Percentiles rank a stretch among this genome's conserved stretches.
phyloP scores from a whole-genome alignment of 2,888 invertebrate species.

The Patella caerulea region DNA sequence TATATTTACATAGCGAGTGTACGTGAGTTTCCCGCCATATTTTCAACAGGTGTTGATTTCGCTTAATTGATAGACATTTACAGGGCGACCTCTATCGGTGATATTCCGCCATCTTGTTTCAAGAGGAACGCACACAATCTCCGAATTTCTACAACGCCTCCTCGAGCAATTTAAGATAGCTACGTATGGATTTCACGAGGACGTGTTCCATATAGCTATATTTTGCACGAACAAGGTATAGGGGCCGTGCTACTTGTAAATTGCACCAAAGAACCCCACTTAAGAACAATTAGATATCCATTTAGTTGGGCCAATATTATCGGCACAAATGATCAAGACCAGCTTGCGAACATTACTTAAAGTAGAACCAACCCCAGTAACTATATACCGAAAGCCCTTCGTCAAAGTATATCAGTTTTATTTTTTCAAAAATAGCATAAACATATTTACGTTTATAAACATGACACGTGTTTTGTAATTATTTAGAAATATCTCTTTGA shows the following conservation, averaged over 20 bases:
- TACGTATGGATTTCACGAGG: not conserved
- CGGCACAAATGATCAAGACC: not conserved
- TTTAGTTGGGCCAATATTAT: constrained; percentile 3
- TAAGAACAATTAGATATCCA: not conserved
- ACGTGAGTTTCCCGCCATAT: constrained; percentile 1
- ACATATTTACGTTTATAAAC: too few relatives aligned
- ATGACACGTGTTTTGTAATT: too few relatives aligned
- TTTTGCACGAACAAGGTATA: not conserved
- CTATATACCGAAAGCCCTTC: too few relatives aligned
- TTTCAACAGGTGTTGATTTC: constrained; percentile 1
- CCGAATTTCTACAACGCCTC: not conserved
- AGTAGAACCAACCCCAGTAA: not conserved
- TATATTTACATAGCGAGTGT: not conserved
- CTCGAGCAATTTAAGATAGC: not conserved
- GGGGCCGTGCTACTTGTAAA: not conserved
- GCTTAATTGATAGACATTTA: constrained; percentile 7
- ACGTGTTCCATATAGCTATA: not conserved
- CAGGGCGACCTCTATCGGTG: not conserved
- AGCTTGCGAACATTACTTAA: not conserved
- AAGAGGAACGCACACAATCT: constrained; percentile 12
- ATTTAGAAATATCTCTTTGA: too few relatives aligned
- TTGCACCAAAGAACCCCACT: constrained; percentile 7
- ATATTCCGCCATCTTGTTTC: constrained; percentile 10
- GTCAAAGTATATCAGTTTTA: too few relatives aligned
- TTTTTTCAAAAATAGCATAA: too few relatives aligned